Percentiles rank a stretch among this genome's conserved stretches.
Conservation (phyloP, 1,140 invertebrate genomes). For the Nomia melanderi region DNA sequence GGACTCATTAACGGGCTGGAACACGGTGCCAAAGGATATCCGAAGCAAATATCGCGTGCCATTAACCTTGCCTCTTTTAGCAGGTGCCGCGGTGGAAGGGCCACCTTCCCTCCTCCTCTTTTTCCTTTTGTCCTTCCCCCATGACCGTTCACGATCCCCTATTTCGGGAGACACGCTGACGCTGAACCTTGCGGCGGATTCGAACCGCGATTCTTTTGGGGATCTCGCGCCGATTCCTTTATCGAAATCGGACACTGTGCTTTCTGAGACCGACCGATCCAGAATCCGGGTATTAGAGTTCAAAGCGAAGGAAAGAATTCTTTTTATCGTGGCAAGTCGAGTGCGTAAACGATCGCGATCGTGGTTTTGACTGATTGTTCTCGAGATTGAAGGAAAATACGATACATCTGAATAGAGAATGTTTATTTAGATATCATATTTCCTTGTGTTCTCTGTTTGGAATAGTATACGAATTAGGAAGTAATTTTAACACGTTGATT, state of each 20-base stretch:
- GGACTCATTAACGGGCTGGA: constrained; percentile 58
- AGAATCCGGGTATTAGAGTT: neutral
- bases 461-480: too few species aligned
- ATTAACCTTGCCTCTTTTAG: constrained; percentile 46
- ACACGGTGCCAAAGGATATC: constrained; percentile 59
- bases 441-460: too few species aligned
- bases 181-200: neutral
- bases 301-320: constrained; percentile 4
- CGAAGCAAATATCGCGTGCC: constrained; percentile 49
- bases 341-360: neutral
- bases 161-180: neutral
- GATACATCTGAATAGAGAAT: too few species aligned
- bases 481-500: too few species aligned
- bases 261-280: neutral
- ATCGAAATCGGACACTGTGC: neutral
- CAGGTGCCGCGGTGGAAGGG: constrained; percentile 22
- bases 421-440: too few species aligned
- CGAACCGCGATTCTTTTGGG: too few species aligned
- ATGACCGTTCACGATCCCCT: constrained; percentile 1
- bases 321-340: neutral
- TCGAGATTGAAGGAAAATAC: too few species aligned
- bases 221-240: neutral
- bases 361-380: neutral
- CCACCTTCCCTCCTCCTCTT: too few species aligned
- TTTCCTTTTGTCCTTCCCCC: constrained; percentile 6